phyloP scores from a whole-genome alignment of 2,797 vertebrate genomes.

The Alcedo quadribrachys region DNA sequence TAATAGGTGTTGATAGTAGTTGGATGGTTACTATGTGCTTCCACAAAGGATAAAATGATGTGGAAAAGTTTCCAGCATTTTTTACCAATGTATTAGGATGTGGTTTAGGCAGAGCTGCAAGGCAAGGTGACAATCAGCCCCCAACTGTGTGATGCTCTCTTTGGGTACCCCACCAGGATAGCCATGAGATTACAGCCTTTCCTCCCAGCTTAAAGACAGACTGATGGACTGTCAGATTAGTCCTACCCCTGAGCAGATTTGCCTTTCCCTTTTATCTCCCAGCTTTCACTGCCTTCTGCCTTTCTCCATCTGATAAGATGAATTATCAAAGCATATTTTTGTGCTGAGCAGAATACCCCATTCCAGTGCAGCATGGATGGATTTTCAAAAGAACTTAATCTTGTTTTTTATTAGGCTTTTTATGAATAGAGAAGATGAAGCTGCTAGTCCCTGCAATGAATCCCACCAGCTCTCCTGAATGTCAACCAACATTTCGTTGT shows the following conservation, averaged over 20 bases:
- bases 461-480: background rate
- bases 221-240: background rate
- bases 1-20: background rate
- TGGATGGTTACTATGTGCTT: background rate
- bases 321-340: conserved; percentile 11
- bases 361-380: background rate
- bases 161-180: background rate
- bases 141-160: background rate
- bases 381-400: background rate
- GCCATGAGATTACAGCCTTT: background rate
- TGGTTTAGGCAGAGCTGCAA: background rate
- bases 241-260: background rate
- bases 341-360: background rate
- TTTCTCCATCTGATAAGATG: background rate
- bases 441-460: background rate
- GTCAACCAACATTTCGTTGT: rapidly evolving
- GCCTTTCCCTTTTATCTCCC: background rate
- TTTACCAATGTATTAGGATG: background rate
- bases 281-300: conserved; percentile 15
- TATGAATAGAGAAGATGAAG: background rate
- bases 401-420: background rate
- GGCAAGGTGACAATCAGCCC: background rate
- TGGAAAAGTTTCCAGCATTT: background rate
- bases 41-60: background rate
- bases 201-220: background rate